phyloP scores from a whole-genome alignment of 1,140 invertebrate genomes.

The Atta texana region DNA sequence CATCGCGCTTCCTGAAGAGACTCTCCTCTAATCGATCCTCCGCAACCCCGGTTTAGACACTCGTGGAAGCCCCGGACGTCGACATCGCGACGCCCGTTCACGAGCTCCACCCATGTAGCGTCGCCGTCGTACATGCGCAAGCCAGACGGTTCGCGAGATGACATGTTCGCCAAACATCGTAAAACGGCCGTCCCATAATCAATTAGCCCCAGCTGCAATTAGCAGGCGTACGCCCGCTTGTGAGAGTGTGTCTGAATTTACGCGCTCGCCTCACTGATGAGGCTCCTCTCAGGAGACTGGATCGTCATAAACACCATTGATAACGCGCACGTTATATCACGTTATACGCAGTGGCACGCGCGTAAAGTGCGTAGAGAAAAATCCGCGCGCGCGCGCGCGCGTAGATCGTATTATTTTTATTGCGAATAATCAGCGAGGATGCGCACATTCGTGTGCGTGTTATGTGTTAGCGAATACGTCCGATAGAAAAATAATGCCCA shows the following conservation, averaged over 20 bases:
- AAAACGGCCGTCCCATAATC: slow-evolving; percentile 80
- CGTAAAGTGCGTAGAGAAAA: not conserved
- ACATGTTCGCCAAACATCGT: slow-evolving; percentile 81
- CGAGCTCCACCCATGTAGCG: slow-evolving; percentile 72
- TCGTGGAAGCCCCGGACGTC: slow-evolving; percentile 70
- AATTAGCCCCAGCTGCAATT: slow-evolving; percentile 66
- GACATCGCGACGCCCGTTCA: slow-evolving; percentile 70
- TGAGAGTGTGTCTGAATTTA: not conserved
- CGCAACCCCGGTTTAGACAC: slow-evolving; percentile 53
- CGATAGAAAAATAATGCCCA: no score
- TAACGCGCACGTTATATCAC: not conserved
- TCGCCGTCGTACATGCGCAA: slow-evolving; percentile 71
- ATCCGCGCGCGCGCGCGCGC: not conserved
- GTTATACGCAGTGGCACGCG: not conserved
- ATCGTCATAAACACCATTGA: not conserved
- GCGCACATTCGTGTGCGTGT: not conserved
- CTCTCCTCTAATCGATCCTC: slow-evolving; percentile 63
- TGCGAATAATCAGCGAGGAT: not conserved
- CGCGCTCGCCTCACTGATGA: not conserved
- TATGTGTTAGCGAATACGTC: not conserved
- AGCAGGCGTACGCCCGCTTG: slow-evolving; percentile 23
- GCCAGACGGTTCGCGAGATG: slow-evolving; percentile 61
- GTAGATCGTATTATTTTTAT: not conserved
- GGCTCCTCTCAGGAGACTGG: not conserved
- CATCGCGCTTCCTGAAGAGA: slow-evolving; percentile 61